Evolutionary conservation across 2,888 invertebrate genomes (phyloP).

Genomic region (Eupithecia insigniata): DNA sequence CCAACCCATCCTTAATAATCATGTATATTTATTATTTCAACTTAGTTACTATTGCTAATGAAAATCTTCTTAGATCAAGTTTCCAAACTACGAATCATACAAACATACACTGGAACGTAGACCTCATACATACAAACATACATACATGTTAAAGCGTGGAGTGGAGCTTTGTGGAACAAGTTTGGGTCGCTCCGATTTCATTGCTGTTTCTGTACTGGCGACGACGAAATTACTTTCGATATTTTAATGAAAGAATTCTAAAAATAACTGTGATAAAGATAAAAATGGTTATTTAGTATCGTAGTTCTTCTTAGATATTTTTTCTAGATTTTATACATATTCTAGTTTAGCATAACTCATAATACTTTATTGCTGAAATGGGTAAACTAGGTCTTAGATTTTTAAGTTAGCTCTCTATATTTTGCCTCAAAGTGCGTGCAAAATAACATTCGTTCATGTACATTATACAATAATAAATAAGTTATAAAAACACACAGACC

Average conservation of each 20-base stretch:
- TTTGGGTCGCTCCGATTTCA: constrained; percentile 53
- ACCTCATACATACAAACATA: constrained; percentile 21
- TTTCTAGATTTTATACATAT: no score
- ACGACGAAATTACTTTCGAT: constrained; percentile 21
- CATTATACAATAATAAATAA: no score
- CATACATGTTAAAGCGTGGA: constrained; percentile 25
- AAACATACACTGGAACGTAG: constrained; percentile 5
- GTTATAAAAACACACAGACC: no score
- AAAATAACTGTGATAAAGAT: background rate
- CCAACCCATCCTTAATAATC: no score
- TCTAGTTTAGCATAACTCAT: no score
- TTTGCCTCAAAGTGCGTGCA: no score
- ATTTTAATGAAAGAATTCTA: background rate
- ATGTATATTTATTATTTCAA: background rate
- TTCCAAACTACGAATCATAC: background rate
- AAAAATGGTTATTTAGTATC: background rate
- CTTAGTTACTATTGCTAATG: background rate
- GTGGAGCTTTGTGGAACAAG: constrained; percentile 39
- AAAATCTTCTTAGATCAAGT: background rate
- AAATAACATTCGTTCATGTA: no score
- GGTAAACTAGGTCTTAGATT: no score
- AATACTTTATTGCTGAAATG: no score
- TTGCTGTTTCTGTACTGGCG: constrained; percentile 51
- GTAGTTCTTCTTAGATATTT: no score
- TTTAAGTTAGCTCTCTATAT: no score